A percentile compares a stretch with the other conserved stretches of the same genome.
Conservation (phyloP, 1,140 invertebrate species). For the Drosophila elegans region DNA sequence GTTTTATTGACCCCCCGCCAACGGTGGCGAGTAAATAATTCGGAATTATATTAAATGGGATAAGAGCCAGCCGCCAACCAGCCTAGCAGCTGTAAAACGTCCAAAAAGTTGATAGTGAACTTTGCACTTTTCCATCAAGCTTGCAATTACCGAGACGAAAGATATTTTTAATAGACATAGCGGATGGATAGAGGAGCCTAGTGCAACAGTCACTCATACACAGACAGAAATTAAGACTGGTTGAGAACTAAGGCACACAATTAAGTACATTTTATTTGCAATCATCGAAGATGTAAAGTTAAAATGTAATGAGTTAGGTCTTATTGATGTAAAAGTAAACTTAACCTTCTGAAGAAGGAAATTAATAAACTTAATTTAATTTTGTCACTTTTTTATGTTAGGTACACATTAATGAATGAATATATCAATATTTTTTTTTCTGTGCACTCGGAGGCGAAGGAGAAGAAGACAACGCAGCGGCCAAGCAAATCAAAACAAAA, state of each 20-base stretch:
- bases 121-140: slow-evolving; percentile 56
- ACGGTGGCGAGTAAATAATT: slow-evolving; percentile 37
- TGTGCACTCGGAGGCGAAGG: slow-evolving; percentile 11
- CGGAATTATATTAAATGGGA: slow-evolving; percentile 22
- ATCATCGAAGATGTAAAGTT: too few relatives aligned
- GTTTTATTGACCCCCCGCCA: slow-evolving; percentile 47
- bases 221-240: background rate
- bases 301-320: too few relatives aligned
- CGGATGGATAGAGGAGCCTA: background rate
- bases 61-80: slow-evolving; percentile 5
- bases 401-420: background rate
- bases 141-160: slow-evolving; percentile 27
- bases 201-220: slow-evolving; percentile 18
- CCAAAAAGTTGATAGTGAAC: slow-evolving; percentile 37
- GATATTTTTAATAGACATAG: slow-evolving; percentile 15
- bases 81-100: slow-evolving; percentile 27
- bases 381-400: background rate
- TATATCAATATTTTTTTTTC: slow-evolving; percentile 1
- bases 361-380: too few relatives aligned
- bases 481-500: slow-evolving; percentile 79
- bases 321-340: too few relatives aligned
- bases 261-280: too few relatives aligned
- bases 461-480: slow-evolving; percentile 35
- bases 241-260: too few relatives aligned
- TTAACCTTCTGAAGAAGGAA: too few relatives aligned